A percentile compares a stretch with the other conserved stretches of the same genome.
Evolutionary conservation across 2,888 invertebrate genomes (phyloP).

Genomic region (Himalopsyche anomala): DNA sequence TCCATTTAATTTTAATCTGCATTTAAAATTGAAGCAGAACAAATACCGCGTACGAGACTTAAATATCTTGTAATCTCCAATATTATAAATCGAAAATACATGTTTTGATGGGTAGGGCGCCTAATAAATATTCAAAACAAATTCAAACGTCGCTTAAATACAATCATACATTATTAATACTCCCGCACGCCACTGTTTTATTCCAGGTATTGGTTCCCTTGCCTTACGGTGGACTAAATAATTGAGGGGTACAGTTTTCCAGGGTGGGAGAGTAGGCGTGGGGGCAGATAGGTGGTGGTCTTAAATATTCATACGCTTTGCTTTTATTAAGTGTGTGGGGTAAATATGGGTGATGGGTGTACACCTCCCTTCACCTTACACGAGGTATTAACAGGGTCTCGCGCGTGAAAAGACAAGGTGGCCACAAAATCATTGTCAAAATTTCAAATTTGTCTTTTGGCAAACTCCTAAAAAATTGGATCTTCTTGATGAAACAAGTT

Average conservation of each 20-base stretch:
- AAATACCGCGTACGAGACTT: too few species aligned
- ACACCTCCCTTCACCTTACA: neutral
- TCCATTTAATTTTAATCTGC: too few species aligned
- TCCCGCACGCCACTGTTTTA: constrained; percentile 6
- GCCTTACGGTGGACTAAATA: constrained; percentile 34
- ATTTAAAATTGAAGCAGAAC: too few species aligned
- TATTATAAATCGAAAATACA: neutral
- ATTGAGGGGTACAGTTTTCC: constrained; percentile 30
- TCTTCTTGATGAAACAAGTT: too few species aligned
- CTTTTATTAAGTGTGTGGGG: constrained; percentile 34
- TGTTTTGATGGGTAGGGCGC: constrained; percentile 2
- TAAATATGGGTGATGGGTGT: constrained; percentile 27
- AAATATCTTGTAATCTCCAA: too few species aligned
- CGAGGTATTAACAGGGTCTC: constrained; percentile 28
- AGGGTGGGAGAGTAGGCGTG: neutral
- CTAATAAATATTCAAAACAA: constrained; percentile 8
- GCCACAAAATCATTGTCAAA: neutral
- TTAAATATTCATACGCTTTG: constrained; percentile 34
- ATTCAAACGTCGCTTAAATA: neutral
- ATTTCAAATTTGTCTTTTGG: too few species aligned
- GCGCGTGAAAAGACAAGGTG: constrained; percentile 10
- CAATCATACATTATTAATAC: constrained; percentile 14
- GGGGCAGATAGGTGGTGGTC: neutral
- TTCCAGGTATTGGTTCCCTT: constrained; percentile 34
- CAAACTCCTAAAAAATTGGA: too few species aligned